phyloP scores from a whole-genome alignment of 2,113 vertebrate genomes.

The Gasterosteus aculeatus region DNA sequence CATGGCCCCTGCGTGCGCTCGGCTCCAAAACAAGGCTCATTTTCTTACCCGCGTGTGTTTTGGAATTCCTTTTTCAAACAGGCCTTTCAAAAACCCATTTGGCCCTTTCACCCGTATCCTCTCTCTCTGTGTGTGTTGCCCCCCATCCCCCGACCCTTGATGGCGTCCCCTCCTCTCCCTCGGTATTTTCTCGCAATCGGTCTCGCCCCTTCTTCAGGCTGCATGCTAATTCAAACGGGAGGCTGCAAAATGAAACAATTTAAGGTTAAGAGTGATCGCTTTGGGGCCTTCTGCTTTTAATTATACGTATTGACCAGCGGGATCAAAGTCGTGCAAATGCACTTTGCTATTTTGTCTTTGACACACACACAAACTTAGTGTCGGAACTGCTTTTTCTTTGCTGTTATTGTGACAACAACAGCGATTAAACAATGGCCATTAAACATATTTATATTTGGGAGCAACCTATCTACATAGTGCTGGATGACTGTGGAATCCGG shows the following conservation, averaged over 20 bases:
- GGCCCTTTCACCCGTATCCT: conserved; percentile 59
- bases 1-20: conserved; percentile 22
- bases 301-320: conserved; percentile 25
- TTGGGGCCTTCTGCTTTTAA: conserved; percentile 43
- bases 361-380: neutral
- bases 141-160: neutral
- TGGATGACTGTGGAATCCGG: neutral
- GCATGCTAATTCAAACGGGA: conserved; percentile 30
- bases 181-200: conserved; percentile 26
- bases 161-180: neutral
- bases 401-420: neutral
- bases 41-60: conserved; percentile 60
- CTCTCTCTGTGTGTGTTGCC: conserved; percentile 1
- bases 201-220: conserved; percentile 12
- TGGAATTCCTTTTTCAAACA: conserved; percentile 55
- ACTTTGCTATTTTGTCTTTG: neutral
- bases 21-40: conserved; percentile 44
- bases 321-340: neutral
- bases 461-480: neutral
- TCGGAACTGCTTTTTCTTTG: neutral
- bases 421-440: no score
- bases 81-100: conserved; percentile 56
- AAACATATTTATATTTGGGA: neutral
- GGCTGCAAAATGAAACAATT: conserved; percentile 47
- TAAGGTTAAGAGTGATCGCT: conserved; percentile 40